Percentiles rank a stretch among this genome's conserved stretches.
phyloP scores from a whole-genome alignment of 2,797 vertebrate genomes.

The Hybognathus amarus region DNA sequence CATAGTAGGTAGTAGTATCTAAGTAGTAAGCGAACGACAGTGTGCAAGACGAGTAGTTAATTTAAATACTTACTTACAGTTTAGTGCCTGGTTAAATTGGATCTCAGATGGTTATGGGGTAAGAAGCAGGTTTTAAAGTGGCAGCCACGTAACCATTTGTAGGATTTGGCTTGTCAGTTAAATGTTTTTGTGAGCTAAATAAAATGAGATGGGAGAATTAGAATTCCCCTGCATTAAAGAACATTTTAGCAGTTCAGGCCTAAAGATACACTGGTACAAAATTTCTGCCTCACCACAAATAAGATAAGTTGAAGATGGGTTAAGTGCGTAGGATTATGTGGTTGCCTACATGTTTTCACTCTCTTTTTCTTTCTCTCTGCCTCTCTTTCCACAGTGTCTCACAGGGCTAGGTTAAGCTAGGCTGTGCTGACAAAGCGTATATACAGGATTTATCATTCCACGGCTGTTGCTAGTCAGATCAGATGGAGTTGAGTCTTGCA shows the following conservation, averaged over 20 bases:
- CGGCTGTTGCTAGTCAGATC: slow-evolving; percentile 48
- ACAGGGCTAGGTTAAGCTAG: slow-evolving; percentile 22
- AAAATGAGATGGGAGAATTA: background rate
- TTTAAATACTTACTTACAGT: too few species aligned
- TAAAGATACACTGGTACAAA: background rate
- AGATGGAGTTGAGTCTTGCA: slow-evolving; percentile 14
- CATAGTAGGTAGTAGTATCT: too few species aligned
- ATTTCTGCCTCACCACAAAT: slow-evolving; percentile 12
- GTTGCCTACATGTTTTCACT: slow-evolving; percentile 11
- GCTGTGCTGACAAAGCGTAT: slow-evolving; percentile 45
- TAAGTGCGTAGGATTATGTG: slow-evolving; percentile 24
- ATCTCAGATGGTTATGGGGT: too few species aligned
- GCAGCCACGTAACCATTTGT: too few species aligned
- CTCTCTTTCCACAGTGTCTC: slow-evolving; percentile 24
- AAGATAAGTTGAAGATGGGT: slow-evolving; percentile 8
- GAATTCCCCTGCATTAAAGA: background rate
- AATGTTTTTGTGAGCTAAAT: slow-evolving; percentile 14
- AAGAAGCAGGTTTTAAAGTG: too few species aligned
- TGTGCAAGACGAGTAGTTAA: background rate
- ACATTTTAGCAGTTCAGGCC: background rate
- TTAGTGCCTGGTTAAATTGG: too few species aligned
- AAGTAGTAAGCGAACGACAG: background rate
- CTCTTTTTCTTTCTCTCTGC: slow-evolving; percentile 18
- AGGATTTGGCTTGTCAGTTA: too few species aligned
- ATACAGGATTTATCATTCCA: slow-evolving; percentile 39